Percentiles rank a stretch among this genome's conserved stretches.
phyloP scores from a whole-genome alignment of 2,113 vertebrate genomes.

The Octodon degus region DNA sequence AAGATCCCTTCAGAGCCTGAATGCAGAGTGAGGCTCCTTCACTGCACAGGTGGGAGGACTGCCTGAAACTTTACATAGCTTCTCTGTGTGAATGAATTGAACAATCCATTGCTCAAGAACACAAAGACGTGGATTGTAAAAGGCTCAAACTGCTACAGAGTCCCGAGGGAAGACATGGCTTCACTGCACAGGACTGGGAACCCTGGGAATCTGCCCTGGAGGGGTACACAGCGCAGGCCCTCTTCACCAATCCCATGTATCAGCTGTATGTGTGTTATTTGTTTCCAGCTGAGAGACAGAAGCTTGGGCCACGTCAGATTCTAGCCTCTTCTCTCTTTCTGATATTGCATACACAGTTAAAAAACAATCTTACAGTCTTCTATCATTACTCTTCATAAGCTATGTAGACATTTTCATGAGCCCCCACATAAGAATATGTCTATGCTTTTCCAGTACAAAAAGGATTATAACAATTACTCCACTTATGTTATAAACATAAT shows the following conservation, averaged over 20 bases:
- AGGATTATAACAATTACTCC: not conserved
- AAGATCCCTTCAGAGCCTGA: not conserved
- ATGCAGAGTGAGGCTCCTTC: not conserved
- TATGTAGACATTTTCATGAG: not conserved
- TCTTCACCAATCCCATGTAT: not conserved
- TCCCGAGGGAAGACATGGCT: not conserved
- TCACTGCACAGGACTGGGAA: accelerated
- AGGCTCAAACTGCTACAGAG: not conserved
- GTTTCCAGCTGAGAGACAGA: not conserved
- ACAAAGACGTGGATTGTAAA: not conserved
- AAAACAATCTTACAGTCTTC: not conserved
- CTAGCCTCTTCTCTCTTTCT: not conserved
- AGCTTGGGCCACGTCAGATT: not conserved
- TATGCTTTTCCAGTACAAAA: conserved; percentile 31
- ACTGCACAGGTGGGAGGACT: not conserved
- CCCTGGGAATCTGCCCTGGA: not conserved
- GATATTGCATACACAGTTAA: not conserved
- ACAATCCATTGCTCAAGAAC: not conserved
- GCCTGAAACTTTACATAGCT: not conserved
- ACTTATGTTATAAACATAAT: conserved; percentile 9
- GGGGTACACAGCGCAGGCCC: no score
- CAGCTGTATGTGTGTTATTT: not conserved
- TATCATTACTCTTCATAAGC: conserved; percentile 1
- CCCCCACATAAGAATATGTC: not conserved
- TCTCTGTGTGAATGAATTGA: conserved; percentile 19